These are phyloP conservation scores for Jordanella pulchra DNA, from an alignment of 2,797 vertebrate species.

Conservation along the genomic window DNA sequence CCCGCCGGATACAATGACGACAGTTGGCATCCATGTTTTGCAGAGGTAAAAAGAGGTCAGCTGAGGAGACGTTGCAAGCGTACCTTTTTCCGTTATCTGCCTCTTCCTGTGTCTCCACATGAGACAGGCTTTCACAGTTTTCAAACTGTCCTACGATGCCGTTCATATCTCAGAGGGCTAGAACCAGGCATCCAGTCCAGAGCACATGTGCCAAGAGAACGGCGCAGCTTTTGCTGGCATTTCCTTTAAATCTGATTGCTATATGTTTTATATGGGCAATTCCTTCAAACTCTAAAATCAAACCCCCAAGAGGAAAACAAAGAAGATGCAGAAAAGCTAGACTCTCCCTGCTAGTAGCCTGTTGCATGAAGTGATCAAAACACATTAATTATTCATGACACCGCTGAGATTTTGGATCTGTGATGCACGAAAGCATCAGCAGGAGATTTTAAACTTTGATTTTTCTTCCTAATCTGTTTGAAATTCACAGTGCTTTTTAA, in stretches of 20 bases:
- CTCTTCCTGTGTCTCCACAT: constrained; percentile 38
- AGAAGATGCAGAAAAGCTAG: constrained; percentile 20
- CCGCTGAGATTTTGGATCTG: constrained; percentile 54
- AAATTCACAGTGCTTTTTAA: constrained; percentile 9
- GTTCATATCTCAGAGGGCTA: constrained; percentile 48
- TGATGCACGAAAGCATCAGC: constrained; percentile 30
- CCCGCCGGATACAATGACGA: constrained; percentile 37
- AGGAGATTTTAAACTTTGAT: constrained; percentile 8
- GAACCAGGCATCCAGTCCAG: constrained; percentile 31
- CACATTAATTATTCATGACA: constrained; percentile 69
- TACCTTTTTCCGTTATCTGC: constrained; percentile 26
- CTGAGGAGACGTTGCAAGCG: constrained; percentile 49
- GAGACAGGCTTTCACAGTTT: constrained; percentile 25
- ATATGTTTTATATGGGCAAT: constrained; percentile 27
- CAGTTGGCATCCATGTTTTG: constrained; percentile 42
- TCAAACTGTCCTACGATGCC: constrained; percentile 52
- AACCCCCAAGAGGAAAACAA: constrained; percentile 17
- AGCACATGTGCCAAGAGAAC: constrained; percentile 51
- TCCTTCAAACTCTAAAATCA: constrained; percentile 25
- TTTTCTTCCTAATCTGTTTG: constrained; percentile 9
- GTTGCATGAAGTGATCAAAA: constrained; percentile 58
- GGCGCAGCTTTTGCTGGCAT: constrained; percentile 31
- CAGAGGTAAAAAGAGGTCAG: constrained; percentile 58
- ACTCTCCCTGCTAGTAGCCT: constrained; percentile 25
- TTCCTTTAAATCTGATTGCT: constrained; percentile 36